Conservation (phyloP, 2,888 invertebrate genomes). For the Oscheius sp. region DNA sequence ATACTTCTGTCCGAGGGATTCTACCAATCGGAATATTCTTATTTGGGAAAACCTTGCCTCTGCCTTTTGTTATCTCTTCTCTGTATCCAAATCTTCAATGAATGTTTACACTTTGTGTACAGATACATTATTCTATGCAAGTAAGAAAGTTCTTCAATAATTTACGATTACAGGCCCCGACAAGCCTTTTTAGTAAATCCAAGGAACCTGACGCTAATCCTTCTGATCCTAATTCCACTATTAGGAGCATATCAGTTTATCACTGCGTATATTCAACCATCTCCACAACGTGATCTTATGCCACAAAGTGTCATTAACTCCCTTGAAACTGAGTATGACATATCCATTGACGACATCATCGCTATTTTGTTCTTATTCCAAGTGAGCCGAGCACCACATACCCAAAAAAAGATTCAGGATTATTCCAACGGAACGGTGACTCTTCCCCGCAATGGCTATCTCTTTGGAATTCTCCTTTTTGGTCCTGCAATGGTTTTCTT, state of each 20-base stretch:
- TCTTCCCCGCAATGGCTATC: not conserved
- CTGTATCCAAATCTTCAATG: conserved; percentile 5
- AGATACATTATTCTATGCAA: conserved; percentile 1
- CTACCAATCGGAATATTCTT: not conserved
- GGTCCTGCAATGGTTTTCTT: not conserved
- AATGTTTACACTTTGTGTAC: conserved; percentile 12
- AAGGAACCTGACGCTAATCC: not conserved
- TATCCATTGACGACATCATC: not conserved
- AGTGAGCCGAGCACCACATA: not conserved
- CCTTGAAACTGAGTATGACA: not conserved
- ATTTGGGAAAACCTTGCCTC: not conserved
- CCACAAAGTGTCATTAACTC: not conserved
- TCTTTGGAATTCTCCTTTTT: not conserved
- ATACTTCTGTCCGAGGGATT: not conserved
- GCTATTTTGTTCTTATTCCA: not conserved
- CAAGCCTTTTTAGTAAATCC: not conserved
- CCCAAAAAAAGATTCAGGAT: not conserved
- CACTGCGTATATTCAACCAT: not conserved
- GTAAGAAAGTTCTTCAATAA: not conserved
- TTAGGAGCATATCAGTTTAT: not conserved
- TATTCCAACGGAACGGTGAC: not conserved
- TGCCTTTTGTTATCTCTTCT: not conserved
- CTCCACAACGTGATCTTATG: not conserved
- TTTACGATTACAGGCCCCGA: not conserved
- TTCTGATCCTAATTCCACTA: not conserved